Evolutionary conservation across 2,888 invertebrate species (phyloP), one percentile per base, ranked within the genome.

Genomic region (Drosophila affinis): DNA sequence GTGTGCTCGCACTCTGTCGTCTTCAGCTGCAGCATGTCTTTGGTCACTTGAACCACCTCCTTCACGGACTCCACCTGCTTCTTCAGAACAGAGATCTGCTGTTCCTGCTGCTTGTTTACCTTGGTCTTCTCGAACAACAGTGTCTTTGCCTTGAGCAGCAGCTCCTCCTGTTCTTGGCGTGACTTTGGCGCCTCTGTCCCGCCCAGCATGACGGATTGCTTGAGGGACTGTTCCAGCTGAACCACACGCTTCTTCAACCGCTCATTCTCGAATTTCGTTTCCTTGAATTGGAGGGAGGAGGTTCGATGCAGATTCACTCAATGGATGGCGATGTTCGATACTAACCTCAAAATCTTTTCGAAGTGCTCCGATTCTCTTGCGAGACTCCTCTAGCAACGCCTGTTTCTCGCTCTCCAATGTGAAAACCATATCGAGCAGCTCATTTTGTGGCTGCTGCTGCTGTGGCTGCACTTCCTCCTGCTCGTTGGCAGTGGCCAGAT

Each of bases 11-110:
- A 94, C 93, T 97, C 97, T 62, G 95, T 93, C 87, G 95, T 96
- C 75, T 96, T 94, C 53, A 97, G 95, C 84, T 95, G 95, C 24
- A 97, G 91, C 87, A 97, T 92, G 80, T 96, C 96, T 90, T 96
- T 97, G 3, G 97, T 96, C 68, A 97, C 96, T 10, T 93, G 92
- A n/a, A 96, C 94, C 51, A 97, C 96, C 39, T 97, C 96, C 90
- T 96, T 96, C 39, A 97, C 92, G 1, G 96, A 96, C 48, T 94
- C 93, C 9, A 96, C 95, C 91, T 97, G 96, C n/a, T 84, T 69
- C 55, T 89, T 91, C 9, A 91, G 78, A 0, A 96, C 96, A 68
- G 94, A 94, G 60, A 96, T 96, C 91, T 96, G 96, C 76, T 95
- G 93, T 89, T 97, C 96, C 88, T 96, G 96, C 90, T 96, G 96